Conservation (phyloP, 2,113 vertebrate genomes). For the Hemicordylus capensis region DNA sequence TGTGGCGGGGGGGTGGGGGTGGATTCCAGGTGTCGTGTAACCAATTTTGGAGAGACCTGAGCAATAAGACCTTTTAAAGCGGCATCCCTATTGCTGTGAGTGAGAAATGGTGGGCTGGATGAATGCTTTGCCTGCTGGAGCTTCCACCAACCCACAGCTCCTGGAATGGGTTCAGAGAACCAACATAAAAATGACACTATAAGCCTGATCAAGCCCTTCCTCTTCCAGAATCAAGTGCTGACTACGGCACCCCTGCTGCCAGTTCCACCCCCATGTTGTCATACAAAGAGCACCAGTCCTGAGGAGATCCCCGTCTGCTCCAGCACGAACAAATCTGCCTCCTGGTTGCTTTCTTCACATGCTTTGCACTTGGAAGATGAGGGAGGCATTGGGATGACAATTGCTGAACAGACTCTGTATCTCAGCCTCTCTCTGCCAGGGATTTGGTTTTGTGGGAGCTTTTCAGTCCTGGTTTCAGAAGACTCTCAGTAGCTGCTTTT, state of each 20-base stretch:
- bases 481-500: background rate
- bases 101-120: too few species aligned
- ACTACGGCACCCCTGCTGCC: conserved; percentile 73
- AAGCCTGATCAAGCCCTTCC: conserved; percentile 88
- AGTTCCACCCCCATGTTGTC: conserved; percentile 31
- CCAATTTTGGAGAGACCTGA: too few species aligned
- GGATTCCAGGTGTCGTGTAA: too few species aligned
- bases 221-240: conserved; percentile 91
- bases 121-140: too few species aligned
- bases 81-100: too few species aligned
- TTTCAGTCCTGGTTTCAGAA: background rate
- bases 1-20: too few species aligned
- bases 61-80: too few species aligned
- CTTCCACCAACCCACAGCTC: too few species aligned
- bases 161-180: too few species aligned
- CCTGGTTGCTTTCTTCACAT: background rate
- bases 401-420: too few species aligned
- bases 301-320: conserved; percentile 42
- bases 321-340: background rate
- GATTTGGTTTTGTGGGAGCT: background rate
- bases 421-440: background rate
- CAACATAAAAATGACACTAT: too few species aligned
- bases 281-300: conserved; percentile 84
- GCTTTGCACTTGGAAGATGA: conserved; percentile 1
- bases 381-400: background rate